Evolutionary conservation across 2,797 vertebrate genomes (phyloP).

Genomic region (Acanthiza pusilla): DNA sequence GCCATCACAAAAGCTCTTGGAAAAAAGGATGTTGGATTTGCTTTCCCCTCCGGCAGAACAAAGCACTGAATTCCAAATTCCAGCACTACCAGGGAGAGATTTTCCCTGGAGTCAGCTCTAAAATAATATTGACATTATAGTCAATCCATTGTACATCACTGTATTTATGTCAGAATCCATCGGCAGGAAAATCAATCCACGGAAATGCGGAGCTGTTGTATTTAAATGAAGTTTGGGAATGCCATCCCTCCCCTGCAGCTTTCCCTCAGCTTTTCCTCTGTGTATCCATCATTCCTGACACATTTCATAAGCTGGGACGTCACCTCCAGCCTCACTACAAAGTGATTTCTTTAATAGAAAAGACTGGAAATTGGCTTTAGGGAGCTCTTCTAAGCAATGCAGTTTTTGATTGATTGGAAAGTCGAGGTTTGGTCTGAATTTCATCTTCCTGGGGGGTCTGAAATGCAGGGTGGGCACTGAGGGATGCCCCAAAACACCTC

Average conservation of each 20-base stretch:
- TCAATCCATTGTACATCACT: conserved; percentile 35
- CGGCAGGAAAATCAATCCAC: conserved; percentile 64
- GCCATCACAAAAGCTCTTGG: not conserved
- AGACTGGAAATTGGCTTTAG: not conserved
- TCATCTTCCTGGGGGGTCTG: not conserved
- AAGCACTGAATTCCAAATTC: conserved; percentile 15
- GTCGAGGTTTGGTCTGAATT: not conserved
- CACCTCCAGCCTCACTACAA: not conserved
- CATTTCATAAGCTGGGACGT: not conserved
- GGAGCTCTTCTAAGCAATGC: not conserved
- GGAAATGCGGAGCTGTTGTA: not conserved
- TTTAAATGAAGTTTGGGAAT: conserved; percentile 37
- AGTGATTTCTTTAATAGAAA: not conserved
- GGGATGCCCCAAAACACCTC: not conserved
- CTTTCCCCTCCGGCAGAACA: not conserved
- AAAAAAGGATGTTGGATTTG: not conserved
- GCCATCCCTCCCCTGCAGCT: not conserved
- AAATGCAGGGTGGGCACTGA: not conserved
- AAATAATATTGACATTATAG: conserved; percentile 59
- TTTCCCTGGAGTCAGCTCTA: conserved; percentile 68
- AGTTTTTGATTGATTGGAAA: not conserved
- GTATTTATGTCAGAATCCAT: conserved; percentile 55
- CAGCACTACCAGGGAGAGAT: conserved; percentile 32
- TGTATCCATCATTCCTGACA: conserved; percentile 22
- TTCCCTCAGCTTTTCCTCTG: not conserved